phyloP scores from a whole-genome alignment of 2,888 invertebrate genomes.

The Amorpha juglandis region DNA sequence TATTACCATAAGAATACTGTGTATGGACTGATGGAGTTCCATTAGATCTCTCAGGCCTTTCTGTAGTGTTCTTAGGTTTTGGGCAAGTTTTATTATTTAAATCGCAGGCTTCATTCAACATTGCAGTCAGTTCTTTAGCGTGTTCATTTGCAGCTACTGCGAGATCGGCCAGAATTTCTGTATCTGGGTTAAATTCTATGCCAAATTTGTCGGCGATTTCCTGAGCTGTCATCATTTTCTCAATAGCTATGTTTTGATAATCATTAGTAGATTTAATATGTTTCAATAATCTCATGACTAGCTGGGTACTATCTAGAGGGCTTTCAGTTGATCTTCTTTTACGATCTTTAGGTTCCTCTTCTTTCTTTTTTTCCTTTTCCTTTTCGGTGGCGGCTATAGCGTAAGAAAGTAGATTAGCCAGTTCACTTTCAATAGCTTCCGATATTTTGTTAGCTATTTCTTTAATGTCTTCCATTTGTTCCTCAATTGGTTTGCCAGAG shows the following conservation, averaged over 20 bases:
- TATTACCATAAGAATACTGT: slow-evolving; percentile 46
- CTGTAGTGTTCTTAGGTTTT: slow-evolving; percentile 43
- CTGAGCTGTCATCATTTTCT: slow-evolving; percentile 79
- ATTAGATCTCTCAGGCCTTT: slow-evolving; percentile 34
- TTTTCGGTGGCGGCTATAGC: slow-evolving; percentile 57
- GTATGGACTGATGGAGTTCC: slow-evolving; percentile 40
- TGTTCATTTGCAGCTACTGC: slow-evolving; percentile 70
- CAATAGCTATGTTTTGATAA: slow-evolving; percentile 77
- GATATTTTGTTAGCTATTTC: slow-evolving; percentile 65
- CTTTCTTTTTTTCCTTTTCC: slow-evolving; percentile 41
- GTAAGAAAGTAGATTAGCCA: slow-evolving; percentile 63
- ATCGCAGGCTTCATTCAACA: slow-evolving; percentile 61
- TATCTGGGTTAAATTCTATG: slow-evolving; percentile 70
- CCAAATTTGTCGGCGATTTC: slow-evolving; percentile 78
- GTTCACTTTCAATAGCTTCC: slow-evolving; percentile 63
- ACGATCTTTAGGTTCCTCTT: slow-evolving; percentile 52
- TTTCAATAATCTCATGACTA: slow-evolving; percentile 68
- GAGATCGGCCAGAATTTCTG: slow-evolving; percentile 69
- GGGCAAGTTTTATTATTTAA: slow-evolving; percentile 51
- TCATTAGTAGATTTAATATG: slow-evolving; percentile 77
- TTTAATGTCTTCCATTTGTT: slow-evolving; percentile 71
- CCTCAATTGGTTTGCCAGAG: slow-evolving; percentile 65
- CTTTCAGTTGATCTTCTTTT: slow-evolving; percentile 66
- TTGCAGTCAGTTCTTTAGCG: slow-evolving; percentile 64
- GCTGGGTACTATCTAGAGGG: slow-evolving; percentile 69